Percentiles rank a stretch among this genome's conserved stretches.
These are phyloP conservation scores for Caenorhabditis sp. DNA, from an alignment of 2,888 invertebrate genomes.

Conservation along the genomic window DNA sequence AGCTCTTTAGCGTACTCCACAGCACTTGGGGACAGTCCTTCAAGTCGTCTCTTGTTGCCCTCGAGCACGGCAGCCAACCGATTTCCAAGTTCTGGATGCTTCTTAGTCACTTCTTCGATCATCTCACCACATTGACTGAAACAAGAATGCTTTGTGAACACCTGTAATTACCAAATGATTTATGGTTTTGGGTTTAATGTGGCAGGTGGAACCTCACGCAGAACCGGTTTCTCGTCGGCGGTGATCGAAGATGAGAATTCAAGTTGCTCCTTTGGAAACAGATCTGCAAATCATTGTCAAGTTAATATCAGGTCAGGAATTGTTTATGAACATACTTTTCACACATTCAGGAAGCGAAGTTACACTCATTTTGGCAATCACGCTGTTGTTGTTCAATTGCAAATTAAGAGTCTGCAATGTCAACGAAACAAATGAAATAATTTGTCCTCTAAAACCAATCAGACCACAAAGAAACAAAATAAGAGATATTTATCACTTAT, in stretches of 20 bases:
- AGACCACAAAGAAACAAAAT: background rate
- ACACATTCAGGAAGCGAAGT: conserved; percentile 59
- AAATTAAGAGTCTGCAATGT: background rate
- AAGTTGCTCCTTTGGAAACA: conserved; percentile 71
- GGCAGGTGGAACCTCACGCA: conserved; percentile 52
- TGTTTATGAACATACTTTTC: conserved; percentile 29
- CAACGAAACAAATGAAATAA: conserved; percentile 8
- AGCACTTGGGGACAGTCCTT: conserved; percentile 66
- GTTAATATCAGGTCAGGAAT: background rate
- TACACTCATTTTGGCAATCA: conserved; percentile 51
- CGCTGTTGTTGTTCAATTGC: background rate
- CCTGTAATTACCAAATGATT: conserved; percentile 41
- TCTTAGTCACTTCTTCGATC: conserved; percentile 63
- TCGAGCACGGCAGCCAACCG: conserved; percentile 63
- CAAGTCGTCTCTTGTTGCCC: conserved; percentile 61
- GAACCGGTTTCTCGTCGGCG: conserved; percentile 62
- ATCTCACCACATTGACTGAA: conserved; percentile 69
- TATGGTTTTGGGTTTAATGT: background rate
- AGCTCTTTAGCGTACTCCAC: conserved; percentile 64
- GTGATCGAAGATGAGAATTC: conserved; percentile 68
- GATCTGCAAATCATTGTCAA: conserved; percentile 46
- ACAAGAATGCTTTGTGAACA: conserved; percentile 66
- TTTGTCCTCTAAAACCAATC: background rate
- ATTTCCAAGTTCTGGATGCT: conserved; percentile 57
- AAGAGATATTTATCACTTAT: background rate